These are phyloP conservation scores for Dermochelys coriacea DNA, from an alignment of 2,797 vertebrate genomes.

Conservation along the genomic window DNA sequence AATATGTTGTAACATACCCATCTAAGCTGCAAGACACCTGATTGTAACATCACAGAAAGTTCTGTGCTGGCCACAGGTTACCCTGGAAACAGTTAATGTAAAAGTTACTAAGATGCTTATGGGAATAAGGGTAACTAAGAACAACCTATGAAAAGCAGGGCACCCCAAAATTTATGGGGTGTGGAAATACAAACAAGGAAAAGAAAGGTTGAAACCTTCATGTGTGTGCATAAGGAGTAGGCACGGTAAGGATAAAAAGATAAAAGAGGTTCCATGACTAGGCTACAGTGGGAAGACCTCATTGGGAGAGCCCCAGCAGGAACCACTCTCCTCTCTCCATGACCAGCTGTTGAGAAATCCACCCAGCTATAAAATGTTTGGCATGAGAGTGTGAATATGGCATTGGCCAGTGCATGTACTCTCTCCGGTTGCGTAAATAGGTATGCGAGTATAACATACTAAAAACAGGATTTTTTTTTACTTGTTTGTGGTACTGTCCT, in stretches of 20 bases:
- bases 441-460: background rate
- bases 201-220: background rate
- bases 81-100: background rate
- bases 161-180: background rate
- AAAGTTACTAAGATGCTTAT: background rate
- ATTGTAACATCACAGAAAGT: background rate
- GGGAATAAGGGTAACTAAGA: background rate
- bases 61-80: background rate
- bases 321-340: background rate
- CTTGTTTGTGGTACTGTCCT: background rate
- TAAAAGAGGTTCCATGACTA: background rate
- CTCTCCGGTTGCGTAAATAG: background rate
- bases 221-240: background rate
- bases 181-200: background rate
- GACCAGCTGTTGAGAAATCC: background rate
- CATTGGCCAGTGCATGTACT: background rate
- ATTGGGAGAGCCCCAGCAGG: background rate
- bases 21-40: background rate
- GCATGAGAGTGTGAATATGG: background rate
- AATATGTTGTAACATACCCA: background rate
- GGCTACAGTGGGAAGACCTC: background rate
- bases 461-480: background rate
- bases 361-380: background rate
- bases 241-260: background rate
- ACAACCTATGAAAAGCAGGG: background rate